Base-by-base conservation (phyloP, 2,797 vertebrate species). In the Coregonus sp. region DNA sequence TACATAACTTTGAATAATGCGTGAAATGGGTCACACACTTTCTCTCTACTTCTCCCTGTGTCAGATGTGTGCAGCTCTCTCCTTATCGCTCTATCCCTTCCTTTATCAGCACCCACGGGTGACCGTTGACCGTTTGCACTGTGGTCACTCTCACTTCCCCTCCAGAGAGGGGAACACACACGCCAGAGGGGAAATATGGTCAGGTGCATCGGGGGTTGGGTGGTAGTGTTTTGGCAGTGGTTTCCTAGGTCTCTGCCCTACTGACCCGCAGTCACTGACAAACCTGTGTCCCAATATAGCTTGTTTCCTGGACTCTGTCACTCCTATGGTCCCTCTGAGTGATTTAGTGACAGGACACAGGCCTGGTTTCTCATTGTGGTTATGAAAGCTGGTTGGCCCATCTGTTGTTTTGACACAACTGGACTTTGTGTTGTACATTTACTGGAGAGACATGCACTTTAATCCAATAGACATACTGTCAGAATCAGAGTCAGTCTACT, bases 141-240 rank as follows among this genome's bases (percentile, higher is more conserved):
- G 88, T 50, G 85, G 88, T 87, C 76, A 78, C 71, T 81, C 81
- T 83, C 79, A 87, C 88, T 89, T 92, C 87, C 86, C 89, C 81
- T 67, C 50, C 76, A 73, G 74, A 81, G 78, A 87, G 85, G 18
- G 56, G 20, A 20, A 59, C 18, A 59, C 59, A 11, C 59, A 63
- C 20, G 1, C 1, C 5, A 25, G 59, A 63, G 59, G 59, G 9
- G 56, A 20, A 20, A 80, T 86, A 84, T 82, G 77, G 82, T 86
- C 84, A 84, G 83, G 83, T 61, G 72, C 31, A 4, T 25, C 25
- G 4, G 15, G 4, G 52, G 72, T 29, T 2, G 50, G n/a, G 47
- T 25, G 74, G 81, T 73, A 80, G 75, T 85, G 83, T 85, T 85
- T 86, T 56, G 52, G 18, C 18, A 78, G 83, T 81, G 80, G 70